Conservation (phyloP, 2,888 invertebrate genomes). For the Dascillus cervinus region DNA sequence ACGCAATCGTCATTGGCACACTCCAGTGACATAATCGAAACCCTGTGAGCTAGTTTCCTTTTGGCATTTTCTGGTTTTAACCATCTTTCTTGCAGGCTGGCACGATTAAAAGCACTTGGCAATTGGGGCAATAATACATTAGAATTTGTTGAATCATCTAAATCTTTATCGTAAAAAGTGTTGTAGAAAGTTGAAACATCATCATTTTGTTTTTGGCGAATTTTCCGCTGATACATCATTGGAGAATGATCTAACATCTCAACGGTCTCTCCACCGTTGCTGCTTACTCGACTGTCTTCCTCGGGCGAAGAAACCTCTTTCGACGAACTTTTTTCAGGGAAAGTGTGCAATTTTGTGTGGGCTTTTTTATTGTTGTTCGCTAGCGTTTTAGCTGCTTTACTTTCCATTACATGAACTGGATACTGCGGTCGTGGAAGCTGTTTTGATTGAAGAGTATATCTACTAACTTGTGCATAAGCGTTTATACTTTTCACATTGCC, state of each 20-base stretch:
- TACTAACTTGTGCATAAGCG: slow-evolving; percentile 40
- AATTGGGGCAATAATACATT: slow-evolving; percentile 57
- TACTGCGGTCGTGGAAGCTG: slow-evolving; percentile 71
- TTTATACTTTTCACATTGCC: slow-evolving; percentile 6
- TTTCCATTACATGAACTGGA: slow-evolving; percentile 53
- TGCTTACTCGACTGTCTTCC: slow-evolving; percentile 56
- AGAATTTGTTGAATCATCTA: slow-evolving; percentile 48
- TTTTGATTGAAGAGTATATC: slow-evolving; percentile 61
- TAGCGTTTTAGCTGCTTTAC: slow-evolving; percentile 64
- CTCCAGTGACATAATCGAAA: slow-evolving; percentile 36
- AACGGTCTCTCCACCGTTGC: slow-evolving; percentile 25
- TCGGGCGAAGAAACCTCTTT: slow-evolving; percentile 55
- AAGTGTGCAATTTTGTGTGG: slow-evolving; percentile 12
- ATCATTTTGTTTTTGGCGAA: slow-evolving; percentile 62
- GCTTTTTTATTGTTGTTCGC: slow-evolving; percentile 57
- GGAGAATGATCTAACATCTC: slow-evolving; percentile 33
- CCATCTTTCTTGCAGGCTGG: slow-evolving; percentile 45
- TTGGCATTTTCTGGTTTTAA: slow-evolving; percentile 46
- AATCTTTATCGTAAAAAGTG: slow-evolving; percentile 69
- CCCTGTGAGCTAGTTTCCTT: slow-evolving; percentile 33
- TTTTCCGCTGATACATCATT: slow-evolving; percentile 19
- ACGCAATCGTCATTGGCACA: slow-evolving; percentile 37
- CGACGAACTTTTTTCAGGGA: slow-evolving; percentile 37
- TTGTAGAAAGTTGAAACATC: slow-evolving; percentile 67
- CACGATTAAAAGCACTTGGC: slow-evolving; percentile 46